Base-by-base conservation (phyloP, 2,113 vertebrate genomes). In the Semnornis frantzii region DNA sequence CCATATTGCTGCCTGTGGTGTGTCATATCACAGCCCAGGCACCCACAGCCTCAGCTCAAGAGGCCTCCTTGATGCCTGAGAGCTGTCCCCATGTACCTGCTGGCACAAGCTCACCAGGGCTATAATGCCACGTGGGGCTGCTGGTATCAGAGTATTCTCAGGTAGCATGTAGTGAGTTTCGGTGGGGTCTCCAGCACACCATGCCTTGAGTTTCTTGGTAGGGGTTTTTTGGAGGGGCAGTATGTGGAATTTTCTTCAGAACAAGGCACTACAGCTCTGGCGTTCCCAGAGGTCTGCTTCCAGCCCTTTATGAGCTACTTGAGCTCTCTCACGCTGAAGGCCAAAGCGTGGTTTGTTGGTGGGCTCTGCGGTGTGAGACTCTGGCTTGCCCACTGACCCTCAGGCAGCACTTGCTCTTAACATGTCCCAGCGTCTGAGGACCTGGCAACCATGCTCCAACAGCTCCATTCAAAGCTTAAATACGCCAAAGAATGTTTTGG, bases 401-500 rank as follows among this genome's bases (percentile, higher is more conserved):
- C 68, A 70, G 54, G 48, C n/a, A 73, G 64, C 46, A 5, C 34
- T 73, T 27, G 34, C 4, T 21, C 44, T 33, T 78, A 12, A 7
- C 3, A 0, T 0, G 2, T 17, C 54, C 11, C 11, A 24, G 5
- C 16, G 33, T 6, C 12, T 5, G 3, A 8, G 10, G 8, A 30
- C 27, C 66, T 85, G 75, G 50, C 12, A 5, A 21, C 48, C 60
- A 34, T 0, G 0, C 8, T 84, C 58, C 37, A 44, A 34, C 46
- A 39, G n/a, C 31, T 12, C 14, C 34, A 27, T 34, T 96, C 92
- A 98, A 87, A 98, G 97, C 64, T 97, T 98, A 92, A 98, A 98
- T 87, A 98, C 77, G 19, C 98, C 98, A 15, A 98, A 98, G 93
- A 98, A 98, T 6, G 98, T 98, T 94, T 97, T 98, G 6, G 97